Evolutionary conservation across 2,888 invertebrate genomes (phyloP).

Genomic region (Drosophila robusta): DNA sequence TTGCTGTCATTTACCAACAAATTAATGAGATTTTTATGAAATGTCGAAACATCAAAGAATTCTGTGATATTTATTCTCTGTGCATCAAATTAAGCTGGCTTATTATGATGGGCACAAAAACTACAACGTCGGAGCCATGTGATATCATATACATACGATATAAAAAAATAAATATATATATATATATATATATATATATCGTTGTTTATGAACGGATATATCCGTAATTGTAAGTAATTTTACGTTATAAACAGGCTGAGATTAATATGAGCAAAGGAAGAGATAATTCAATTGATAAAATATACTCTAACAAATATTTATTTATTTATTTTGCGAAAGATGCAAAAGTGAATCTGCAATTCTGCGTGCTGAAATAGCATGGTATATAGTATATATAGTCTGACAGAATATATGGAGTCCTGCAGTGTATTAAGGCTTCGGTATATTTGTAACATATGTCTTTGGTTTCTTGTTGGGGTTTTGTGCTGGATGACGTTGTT

Average conservation of each 20-base stretch:
- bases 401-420: not conserved
- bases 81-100: conserved; percentile 66
- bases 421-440: not conserved
- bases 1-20: conserved; percentile 42
- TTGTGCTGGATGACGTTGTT: conserved; percentile 32
- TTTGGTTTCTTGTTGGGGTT: conserved; percentile 33
- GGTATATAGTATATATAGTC: not conserved
- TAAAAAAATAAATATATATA: no score
- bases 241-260: no score
- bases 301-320: no score
- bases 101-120: conserved; percentile 48
- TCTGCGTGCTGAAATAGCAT: no score
- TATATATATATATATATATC: no score
- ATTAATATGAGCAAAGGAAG: no score
- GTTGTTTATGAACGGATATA: no score
- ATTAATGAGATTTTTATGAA: conserved; percentile 68
- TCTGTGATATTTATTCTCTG: conserved; percentile 22
- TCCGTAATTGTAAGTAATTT: no score
- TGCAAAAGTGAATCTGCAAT: no score
- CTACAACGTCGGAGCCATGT: conserved; percentile 24
- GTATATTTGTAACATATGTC: not conserved
- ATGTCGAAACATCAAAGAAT: conserved; percentile 58
- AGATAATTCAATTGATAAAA: no score
- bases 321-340: no score
- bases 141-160: conserved; percentile 9